Conservation (phyloP, 2,797 vertebrate species). For the Adelosebastes latens region DNA sequence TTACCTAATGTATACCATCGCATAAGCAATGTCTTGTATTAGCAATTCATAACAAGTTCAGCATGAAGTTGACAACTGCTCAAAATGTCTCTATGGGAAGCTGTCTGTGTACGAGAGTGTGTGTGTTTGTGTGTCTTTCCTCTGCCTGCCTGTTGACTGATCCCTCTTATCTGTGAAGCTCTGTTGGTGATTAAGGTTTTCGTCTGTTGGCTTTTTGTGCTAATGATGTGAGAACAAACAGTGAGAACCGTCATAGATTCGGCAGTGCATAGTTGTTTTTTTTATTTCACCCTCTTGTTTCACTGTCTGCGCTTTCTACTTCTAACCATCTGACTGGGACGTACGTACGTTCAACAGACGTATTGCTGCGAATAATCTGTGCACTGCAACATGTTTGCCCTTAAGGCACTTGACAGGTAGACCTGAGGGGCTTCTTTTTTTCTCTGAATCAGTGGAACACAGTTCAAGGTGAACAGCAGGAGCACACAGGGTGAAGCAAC, state of each 20-base stretch:
- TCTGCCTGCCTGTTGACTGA: slow-evolving; percentile 39
- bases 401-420: background rate
- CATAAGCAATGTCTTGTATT: slow-evolving; percentile 34
- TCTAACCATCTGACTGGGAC: background rate
- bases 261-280: background rate
- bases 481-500: slow-evolving; percentile 16
- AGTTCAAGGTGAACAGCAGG: slow-evolving; percentile 33
- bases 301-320: background rate
- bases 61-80: slow-evolving; percentile 30
- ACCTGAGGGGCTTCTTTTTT: background rate
- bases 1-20: slow-evolving; percentile 7
- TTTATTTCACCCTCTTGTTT: background rate
- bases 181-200: slow-evolving; percentile 47
- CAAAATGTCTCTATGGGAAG: slow-evolving; percentile 31
- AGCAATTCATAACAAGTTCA: slow-evolving; percentile 37
- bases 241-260: background rate
- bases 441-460: slow-evolving; percentile 7
- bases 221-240: slow-evolving; percentile 46
- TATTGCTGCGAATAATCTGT: background rate
- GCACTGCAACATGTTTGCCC: background rate
- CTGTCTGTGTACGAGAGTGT: background rate
- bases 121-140: background rate
- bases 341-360: background rate
- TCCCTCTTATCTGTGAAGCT: slow-evolving; percentile 43
- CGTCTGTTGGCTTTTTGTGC: slow-evolving; percentile 30